Evolutionary conservation across 1,140 invertebrate genomes (phyloP).

Genomic region (Andricus grossulariae): DNA sequence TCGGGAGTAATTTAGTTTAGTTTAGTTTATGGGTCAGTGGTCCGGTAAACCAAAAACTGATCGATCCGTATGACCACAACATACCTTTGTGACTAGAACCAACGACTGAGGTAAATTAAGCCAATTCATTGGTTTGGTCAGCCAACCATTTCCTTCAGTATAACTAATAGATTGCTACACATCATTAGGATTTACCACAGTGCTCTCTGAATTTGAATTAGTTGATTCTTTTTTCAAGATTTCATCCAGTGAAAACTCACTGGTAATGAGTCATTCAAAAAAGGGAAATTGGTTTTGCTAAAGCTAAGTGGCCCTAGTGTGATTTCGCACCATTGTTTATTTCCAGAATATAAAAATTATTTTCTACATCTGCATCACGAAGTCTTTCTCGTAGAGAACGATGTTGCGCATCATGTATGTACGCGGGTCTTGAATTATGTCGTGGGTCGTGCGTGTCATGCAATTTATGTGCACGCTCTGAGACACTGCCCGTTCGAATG

Average conservation of each 20-base stretch:
- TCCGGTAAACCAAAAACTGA: slow-evolving; percentile 11
- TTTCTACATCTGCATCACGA: slow-evolving; percentile 8
- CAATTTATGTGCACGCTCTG: slow-evolving; percentile 30
- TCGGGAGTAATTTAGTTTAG: neutral
- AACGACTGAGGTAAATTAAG: slow-evolving; percentile 3
- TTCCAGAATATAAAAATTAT: slow-evolving; percentile 1
- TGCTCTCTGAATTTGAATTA: neutral
- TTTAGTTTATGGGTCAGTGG: slow-evolving; percentile 11
- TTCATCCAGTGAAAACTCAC: neutral
- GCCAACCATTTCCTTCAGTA: neutral
- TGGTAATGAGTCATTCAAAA: neutral
- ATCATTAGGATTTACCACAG: neutral
- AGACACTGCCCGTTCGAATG: slow-evolving; percentile 18
- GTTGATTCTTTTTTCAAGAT: neutral
- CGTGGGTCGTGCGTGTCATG: slow-evolving; percentile 29
- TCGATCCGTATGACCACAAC: slow-evolving; percentile 21
- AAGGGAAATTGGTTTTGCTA: neutral
- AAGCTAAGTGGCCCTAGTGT: neutral
- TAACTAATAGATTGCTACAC: neutral
- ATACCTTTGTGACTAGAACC: slow-evolving; percentile 5
- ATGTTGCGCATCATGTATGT: slow-evolving; percentile 18
- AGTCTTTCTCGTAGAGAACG: slow-evolving; percentile 11
- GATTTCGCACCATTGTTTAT: neutral
- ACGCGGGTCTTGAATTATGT: slow-evolving; percentile 18
- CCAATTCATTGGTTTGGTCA: slow-evolving; percentile 10